Evolutionary conservation across 1,140 invertebrate species (phyloP), one percentile per base, ranked within the genome.

Genomic region (Cotesia chilonis): DNA sequence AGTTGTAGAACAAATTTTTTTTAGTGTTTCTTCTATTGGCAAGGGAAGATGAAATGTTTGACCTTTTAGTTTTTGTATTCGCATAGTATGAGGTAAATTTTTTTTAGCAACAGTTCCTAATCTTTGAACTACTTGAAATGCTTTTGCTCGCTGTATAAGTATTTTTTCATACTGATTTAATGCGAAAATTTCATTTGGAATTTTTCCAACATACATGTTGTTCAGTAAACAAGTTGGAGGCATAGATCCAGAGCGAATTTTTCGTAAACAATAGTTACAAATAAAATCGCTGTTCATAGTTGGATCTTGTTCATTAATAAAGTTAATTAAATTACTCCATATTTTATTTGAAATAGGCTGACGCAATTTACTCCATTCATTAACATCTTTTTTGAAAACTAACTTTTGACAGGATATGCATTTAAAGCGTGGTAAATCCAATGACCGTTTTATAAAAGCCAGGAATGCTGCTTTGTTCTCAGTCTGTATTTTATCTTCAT

Each of bases 11-110:
- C 75, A 78, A 65, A 76, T 75, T 72, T 79, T 82, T 74, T 77
- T 76, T 37, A 76, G 71, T 10, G 79, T 82, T 72, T 80, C 70
- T 74, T 81, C 75, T n/a, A 81, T 65, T 5, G 79, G 77, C 67
- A 83, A 76, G 4, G 80, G 81, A 14, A 83, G 75, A 79, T 83
- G 79, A 75, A 83, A 72, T 7, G 70, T 37, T 65, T 38, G 61
- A 6, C 70, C 70, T 55, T 37, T 60, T 2, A 69, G 9, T 51
- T 69, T 38, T 17, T 38, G 10, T 7, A 60, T 41, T 10, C 38
- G 12, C 3, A 5, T n/a, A 60, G 3, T 9, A 14, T n/a, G 3
- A 4, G 68, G 68, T 17, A 69, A 1, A 37, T 69, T 69, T 60
- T 69, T 69, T 12, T 57, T 57, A 9, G 35, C 28, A 4, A 69